Evolutionary conservation across 2,113 vertebrate genomes (phyloP).

Genomic region (Phainopepla nitens): DNA sequence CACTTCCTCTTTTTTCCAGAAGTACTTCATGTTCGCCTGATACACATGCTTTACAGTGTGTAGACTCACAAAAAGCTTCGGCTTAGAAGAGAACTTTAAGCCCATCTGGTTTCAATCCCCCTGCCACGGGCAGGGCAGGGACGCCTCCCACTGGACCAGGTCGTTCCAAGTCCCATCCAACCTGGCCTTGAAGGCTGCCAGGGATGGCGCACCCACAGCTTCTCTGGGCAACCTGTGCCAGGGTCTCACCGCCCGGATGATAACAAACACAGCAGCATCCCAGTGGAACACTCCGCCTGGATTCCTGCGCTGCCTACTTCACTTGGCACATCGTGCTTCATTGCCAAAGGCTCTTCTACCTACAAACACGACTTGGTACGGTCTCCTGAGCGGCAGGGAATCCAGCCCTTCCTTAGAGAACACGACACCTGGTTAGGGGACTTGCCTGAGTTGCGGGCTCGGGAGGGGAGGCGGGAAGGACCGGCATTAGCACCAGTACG

Average conservation of each 20-base stretch:
- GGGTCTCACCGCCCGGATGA: accelerated
- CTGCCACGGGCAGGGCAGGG: background rate
- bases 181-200: background rate
- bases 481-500: accelerated
- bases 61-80: background rate
- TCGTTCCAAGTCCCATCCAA: background rate
- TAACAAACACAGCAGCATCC: background rate
- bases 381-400: background rate
- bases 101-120: too few relatives aligned
- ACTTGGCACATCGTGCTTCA: background rate
- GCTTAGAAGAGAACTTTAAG: background rate
- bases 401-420: background rate
- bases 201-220: accelerated
- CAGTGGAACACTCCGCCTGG: background rate
- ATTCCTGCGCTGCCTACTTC: background rate
- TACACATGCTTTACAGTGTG: accelerated
- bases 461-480: background rate
- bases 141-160: background rate
- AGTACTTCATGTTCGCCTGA: background rate
- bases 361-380: accelerated
- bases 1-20: background rate
- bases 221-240: background rate
- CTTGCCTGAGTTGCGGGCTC: background rate
- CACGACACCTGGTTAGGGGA: background rate
- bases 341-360: background rate